Conservation (phyloP, 2,888 invertebrate genomes). For the Tachina grossa region DNA sequence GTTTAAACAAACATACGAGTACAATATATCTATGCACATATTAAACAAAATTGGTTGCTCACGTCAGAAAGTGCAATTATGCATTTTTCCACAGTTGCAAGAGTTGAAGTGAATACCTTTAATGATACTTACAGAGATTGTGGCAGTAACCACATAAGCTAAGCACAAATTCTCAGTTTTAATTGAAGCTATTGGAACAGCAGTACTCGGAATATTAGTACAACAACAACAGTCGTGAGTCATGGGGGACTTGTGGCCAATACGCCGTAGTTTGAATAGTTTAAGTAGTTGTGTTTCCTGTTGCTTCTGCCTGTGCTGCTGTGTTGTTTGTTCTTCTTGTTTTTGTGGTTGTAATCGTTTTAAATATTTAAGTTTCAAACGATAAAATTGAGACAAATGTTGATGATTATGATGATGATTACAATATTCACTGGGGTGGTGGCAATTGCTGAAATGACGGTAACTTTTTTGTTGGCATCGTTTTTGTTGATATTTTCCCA, state of each 20-base stretch:
- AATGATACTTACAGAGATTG: constrained; percentile 26
- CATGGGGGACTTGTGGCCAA: constrained; percentile 61
- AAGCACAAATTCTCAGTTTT: constrained; percentile 33
- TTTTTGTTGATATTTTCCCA: constrained; percentile 43
- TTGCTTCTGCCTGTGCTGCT: constrained; percentile 17
- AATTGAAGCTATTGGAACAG: constrained; percentile 9
- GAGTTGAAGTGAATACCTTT: too few relatives aligned
- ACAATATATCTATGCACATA: too few relatives aligned
- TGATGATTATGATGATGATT: constrained; percentile 44
- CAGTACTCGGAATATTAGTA: background rate
- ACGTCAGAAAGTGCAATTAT: too few relatives aligned
- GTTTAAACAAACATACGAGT: too few relatives aligned
- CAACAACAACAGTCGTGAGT: constrained; percentile 25
- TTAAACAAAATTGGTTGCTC: too few relatives aligned
- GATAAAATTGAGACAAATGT: constrained; percentile 41
- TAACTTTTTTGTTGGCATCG: background rate
- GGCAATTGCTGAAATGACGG: constrained; percentile 31
- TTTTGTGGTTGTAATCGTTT: constrained; percentile 45
- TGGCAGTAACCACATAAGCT: background rate
- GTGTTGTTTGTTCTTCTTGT: constrained; percentile 15
- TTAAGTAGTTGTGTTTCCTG: constrained; percentile 31
- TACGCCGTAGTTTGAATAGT: constrained; percentile 43
- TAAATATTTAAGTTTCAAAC: constrained; percentile 59
- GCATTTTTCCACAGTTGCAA: too few relatives aligned
- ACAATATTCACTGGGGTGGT: constrained; percentile 16